Evolutionary conservation across 2,797 vertebrate genomes (phyloP).

Genomic region (Limnodromus scolopaceus): DNA sequence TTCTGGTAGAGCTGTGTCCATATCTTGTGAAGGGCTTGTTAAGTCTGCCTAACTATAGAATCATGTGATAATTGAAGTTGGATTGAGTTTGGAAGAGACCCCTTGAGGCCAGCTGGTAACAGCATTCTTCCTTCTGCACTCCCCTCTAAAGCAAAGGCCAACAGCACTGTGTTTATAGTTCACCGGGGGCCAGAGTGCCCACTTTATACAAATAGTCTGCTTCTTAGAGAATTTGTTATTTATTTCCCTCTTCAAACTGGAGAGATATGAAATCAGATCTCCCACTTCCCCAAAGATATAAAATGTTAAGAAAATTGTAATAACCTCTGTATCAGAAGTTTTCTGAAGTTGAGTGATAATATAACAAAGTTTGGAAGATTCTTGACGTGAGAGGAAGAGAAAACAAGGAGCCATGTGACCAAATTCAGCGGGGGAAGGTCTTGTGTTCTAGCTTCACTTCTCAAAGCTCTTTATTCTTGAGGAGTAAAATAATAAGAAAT

Average conservation of each 20-base stretch:
- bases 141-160: not conserved
- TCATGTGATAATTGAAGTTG: not conserved
- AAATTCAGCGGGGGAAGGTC: not conserved
- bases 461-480: not conserved
- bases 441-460: not conserved
- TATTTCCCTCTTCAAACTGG: not conserved
- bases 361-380: not conserved
- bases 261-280: not conserved
- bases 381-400: not conserved
- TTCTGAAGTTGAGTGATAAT: not conserved
- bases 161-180: not conserved
- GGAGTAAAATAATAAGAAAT: not conserved
- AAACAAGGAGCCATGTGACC: not conserved
- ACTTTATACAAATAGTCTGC: not conserved
- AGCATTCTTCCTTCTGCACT: not conserved
- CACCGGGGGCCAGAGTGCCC: fast-evolving
- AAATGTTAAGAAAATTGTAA: not conserved
- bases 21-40: not conserved
- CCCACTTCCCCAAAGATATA: not conserved
- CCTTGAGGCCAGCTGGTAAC: not conserved
- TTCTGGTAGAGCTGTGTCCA: not conserved
- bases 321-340: not conserved
- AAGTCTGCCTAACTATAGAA: not conserved
- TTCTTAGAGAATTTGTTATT: not conserved
- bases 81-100: not conserved